These are phyloP conservation scores for Schrankia costaestrigalis DNA, from an alignment of 2,888 invertebrate species.

Conservation along the genomic window DNA sequence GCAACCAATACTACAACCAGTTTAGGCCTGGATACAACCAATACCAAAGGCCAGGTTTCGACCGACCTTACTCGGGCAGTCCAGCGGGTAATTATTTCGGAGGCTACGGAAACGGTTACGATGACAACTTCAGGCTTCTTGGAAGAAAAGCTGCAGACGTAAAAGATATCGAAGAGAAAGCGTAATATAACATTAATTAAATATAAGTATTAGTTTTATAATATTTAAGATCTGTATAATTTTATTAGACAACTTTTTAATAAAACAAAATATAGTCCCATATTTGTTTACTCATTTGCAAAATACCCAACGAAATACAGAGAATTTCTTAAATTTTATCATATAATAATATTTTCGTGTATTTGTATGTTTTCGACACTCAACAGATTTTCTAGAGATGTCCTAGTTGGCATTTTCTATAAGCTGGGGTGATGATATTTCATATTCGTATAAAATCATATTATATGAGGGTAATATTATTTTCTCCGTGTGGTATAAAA, in stretches of 20 bases:
- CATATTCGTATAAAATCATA: too few species aligned
- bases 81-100: conserved; percentile 54
- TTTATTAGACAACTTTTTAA: conserved; percentile 12
- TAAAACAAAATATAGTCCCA: background rate
- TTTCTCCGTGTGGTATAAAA: too few species aligned
- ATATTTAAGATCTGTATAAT: conserved; percentile 27
- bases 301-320: too few species aligned
- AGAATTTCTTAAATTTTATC: too few species aligned
- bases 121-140: conserved; percentile 52
- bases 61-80: conserved; percentile 38
- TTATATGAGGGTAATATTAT: too few species aligned
- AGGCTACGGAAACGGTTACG: conserved; percentile 53
- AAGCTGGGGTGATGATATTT: background rate
- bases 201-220: conserved; percentile 7
- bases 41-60: conserved; percentile 28
- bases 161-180: conserved; percentile 45
- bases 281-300: too few species aligned
- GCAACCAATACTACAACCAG: too few species aligned
- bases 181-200: conserved; percentile 12
- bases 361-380: too few species aligned
- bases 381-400: too few species aligned
- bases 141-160: conserved; percentile 56
- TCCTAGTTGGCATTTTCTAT: too few species aligned
- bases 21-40: conserved; percentile 29
- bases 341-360: too few species aligned